These are phyloP conservation scores for Pocillopora verrucosa DNA, from an alignment of 64 coral and sea anemone species.

Conservation along the genomic window DNA sequence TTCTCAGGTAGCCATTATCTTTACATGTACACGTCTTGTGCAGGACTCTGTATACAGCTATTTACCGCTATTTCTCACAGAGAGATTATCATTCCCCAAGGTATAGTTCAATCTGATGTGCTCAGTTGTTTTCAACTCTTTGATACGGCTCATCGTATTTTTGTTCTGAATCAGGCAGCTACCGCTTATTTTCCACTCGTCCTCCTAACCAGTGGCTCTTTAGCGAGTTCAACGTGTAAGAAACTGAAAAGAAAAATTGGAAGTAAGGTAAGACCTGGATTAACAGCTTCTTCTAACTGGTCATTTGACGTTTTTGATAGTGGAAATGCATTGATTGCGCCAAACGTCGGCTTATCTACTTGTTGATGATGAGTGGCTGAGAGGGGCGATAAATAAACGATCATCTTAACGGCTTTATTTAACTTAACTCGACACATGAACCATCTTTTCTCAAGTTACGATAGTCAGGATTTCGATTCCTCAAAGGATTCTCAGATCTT, in stretches of 20 bases:
- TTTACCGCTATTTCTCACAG: not conserved
- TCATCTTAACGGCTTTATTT: no score
- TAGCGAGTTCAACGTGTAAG: not conserved
- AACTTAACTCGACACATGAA: no score
- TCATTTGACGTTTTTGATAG: not conserved
- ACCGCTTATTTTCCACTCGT: conserved; percentile 11
- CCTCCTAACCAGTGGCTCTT: not conserved
- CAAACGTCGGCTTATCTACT: no score
- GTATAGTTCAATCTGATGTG: not conserved
- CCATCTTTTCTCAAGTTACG: no score
- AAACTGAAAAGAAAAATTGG: not conserved
- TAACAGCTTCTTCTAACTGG: no score
- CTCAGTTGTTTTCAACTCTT: not conserved
- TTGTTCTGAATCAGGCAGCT: not conserved
- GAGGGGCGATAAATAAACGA: no score
- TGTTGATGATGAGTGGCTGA: no score
- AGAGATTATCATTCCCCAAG: not conserved
- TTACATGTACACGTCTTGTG: conserved; percentile 7
- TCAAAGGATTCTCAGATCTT: no score
- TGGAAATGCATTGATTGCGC: no score
- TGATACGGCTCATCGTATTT: no score
- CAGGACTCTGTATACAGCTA: not conserved
- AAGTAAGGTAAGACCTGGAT: conserved; percentile 25
- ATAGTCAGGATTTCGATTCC: no score
- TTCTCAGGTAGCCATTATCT: not conserved